phyloP scores from a whole-genome alignment of 2,797 vertebrate genomes.

The Lepus oiostolus region DNA sequence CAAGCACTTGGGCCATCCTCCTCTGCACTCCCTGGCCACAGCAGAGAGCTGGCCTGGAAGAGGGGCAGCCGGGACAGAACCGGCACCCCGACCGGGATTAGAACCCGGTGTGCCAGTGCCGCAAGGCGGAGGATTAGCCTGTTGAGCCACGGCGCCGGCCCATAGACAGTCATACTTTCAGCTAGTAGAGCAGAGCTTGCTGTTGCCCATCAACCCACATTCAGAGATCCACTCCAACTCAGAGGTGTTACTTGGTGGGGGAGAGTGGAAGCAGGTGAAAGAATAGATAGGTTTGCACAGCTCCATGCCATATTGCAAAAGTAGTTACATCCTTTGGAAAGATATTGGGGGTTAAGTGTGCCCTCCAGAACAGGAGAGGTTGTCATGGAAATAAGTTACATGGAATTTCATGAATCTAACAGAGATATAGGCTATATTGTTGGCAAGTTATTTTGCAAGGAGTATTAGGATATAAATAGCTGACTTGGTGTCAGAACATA shows the following conservation, averaged over 20 bases:
- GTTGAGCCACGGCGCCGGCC: no score
- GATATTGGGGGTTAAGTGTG: neutral
- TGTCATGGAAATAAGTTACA: neutral
- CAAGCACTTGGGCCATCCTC: no score
- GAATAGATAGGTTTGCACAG: no score
- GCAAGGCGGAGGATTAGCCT: no score
- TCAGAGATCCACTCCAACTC: neutral
- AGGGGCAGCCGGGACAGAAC: no score
- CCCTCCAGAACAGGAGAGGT: neutral
- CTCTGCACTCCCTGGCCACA: no score
- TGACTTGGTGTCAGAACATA: neutral
- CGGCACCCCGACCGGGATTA: no score
- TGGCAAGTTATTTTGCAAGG: no score
- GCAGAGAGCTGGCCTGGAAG: no score
- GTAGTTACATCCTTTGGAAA: no score
- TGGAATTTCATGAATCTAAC: neutral
- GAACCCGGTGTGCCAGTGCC: no score
- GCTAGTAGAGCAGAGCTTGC: rapidly evolving
- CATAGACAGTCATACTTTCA: neutral
- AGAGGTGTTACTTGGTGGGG: no score
- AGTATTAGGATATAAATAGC: neutral
- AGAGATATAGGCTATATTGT: neutral
- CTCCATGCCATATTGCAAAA: neutral
- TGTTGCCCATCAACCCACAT: neutral
- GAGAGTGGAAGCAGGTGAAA: neutral